Evolutionary conservation across 2,797 vertebrate genomes (phyloP), one percentile per base, ranked within the genome.

Genomic region (Falco concolor): DNA sequence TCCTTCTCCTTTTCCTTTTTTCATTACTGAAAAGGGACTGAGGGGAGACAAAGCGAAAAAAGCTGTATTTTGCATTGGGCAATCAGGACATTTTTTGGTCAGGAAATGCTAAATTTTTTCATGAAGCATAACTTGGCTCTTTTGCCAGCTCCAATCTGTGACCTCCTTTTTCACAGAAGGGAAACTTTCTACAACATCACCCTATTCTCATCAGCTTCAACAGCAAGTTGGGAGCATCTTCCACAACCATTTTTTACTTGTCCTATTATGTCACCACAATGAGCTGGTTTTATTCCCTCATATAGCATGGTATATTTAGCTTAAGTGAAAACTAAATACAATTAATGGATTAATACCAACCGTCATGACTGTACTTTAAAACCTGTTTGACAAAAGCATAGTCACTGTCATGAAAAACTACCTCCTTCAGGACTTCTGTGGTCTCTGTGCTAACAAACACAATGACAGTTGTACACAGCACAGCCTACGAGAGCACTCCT

Each of bases 301-400:
- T 1, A 42, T 0, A 80, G n/a, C 38, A 72, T 1, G 3, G 1
- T 45, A 59, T 80, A 77, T 54, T 90, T 65, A 85, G 63, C 57
- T 87, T 69, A 74, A 95, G 34, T 61, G n/a, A 84, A 93, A 95
- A 82, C 4, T 67, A 93, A 90, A 84, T 52, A 74, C 21, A 52
- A 80, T 73, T 74, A 96, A 95, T 85, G 65, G 34, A 83, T 78
- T 95, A 87, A 67, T 93, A 81, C 24, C 65, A 89, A 64, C 45
- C 87, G 81, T 54, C 72, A 72, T 3, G 81, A 78, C n/a, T 56
- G 32, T 18, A 67, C 61, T 69, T 76, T 27, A 50, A 75, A 95
- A 95, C 72, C 64, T 96, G 64, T 59, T 69, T 83, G 91, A 95
- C 74, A 90, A 94, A 90, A 90, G 64, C 45, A 56, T 11, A 57